Base-by-base conservation (phyloP, 2,797 vertebrate species). In the Antrozous pallidus region DNA sequence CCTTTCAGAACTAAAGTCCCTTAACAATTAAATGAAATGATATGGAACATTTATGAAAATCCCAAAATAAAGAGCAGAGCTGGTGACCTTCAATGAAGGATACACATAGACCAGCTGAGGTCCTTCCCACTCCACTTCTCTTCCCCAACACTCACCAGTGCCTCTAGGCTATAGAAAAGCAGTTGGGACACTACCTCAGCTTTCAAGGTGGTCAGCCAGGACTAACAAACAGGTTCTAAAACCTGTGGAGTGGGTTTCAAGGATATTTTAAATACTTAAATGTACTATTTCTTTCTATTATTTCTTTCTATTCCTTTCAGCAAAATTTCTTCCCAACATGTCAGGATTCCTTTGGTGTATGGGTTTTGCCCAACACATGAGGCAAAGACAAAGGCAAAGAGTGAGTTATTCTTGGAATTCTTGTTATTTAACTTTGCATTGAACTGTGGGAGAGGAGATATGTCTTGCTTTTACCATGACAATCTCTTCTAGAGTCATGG, bases 401-500 rank as follows among this genome's bases (percentile, higher is more conserved):
- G 16, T 87, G 96, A 94, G 82, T 94, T 94, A 96, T 96, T 95
- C 36, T 97, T 96, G 54, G n/a, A 90, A 95, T 94, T n/a, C n/a
- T 96, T 98, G 96, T 97, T 97, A 93, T 99, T 99, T 99, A 99
- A 99, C 99, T 99, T 96, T 99, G 99, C 96, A 99, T 98, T 8
- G 99, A 97, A 88, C 98, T 98, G 96, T 99, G 99, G 97, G 99
- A 98, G 97, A 98, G 96, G 90, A 98, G 97, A 79, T 98, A 97
- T 92, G 98, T 98, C 97, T 99, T 99, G 95, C 98, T 98, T 94
- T 98, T 98, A 93, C 94, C 98, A 74, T 97, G 98, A 96, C 97
- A 98, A 94, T 98, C 98, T 97, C 95, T 97, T 93, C 97, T 98
- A 26, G 98, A 98, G 97, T 98, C 98, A 86, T 95, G 98, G 89